Conservation (phyloP, 1,140 invertebrate genomes). For the Cataglyphis hispanica region DNA sequence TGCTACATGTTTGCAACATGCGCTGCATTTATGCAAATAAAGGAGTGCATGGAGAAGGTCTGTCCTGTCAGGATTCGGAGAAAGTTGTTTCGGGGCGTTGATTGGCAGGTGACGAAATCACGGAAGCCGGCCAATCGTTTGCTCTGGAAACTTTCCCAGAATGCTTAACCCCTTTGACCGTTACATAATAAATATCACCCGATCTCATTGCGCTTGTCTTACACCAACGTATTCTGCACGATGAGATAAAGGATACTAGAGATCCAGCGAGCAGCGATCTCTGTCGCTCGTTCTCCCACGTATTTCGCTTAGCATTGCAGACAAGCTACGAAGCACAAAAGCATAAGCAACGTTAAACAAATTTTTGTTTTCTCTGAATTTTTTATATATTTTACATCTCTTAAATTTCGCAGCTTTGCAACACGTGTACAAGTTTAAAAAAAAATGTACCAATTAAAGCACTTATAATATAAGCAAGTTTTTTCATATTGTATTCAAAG, state of each 20-base stretch:
- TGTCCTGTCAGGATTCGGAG: constrained; percentile 78
- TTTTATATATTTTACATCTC: background rate
- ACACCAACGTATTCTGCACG: constrained; percentile 64
- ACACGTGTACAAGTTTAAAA: background rate
- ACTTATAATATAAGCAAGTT: no score
- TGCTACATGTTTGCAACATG: background rate
- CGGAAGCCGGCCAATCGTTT: constrained; percentile 79
- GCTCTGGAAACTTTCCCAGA: constrained; percentile 80
- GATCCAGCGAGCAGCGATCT: constrained; percentile 50
- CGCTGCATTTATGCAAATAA: constrained; percentile 64
- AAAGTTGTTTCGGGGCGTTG: constrained; percentile 80
- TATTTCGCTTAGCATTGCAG: background rate
- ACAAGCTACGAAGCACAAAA: background rate
- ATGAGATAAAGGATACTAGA: constrained; percentile 61
- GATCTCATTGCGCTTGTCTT: constrained; percentile 58
- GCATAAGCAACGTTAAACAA: background rate
- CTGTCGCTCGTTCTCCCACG: constrained; percentile 60
- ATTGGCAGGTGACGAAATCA: constrained; percentile 80
- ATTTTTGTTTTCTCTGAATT: background rate
- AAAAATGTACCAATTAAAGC: no score
- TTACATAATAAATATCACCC: constrained; percentile 77
- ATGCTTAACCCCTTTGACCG: constrained; percentile 78
- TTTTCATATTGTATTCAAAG: no score
- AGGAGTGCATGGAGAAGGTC: constrained; percentile 48
- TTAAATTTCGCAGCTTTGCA: no score